Conservation (phyloP, 2,797 vertebrate species). For the Crocodylus rhombifer region DNA sequence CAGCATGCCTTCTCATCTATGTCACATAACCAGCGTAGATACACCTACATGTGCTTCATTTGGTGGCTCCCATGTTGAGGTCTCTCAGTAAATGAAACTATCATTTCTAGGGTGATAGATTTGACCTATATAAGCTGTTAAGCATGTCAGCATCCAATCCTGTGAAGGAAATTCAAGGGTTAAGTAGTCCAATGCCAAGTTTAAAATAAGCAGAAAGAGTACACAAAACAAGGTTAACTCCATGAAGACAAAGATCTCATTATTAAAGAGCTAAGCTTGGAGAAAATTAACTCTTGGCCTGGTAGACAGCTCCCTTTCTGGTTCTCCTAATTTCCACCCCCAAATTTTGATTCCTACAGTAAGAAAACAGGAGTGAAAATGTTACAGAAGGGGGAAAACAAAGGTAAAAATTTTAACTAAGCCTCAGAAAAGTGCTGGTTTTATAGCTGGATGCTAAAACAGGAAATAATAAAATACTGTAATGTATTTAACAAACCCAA, state of each 20-base stretch:
- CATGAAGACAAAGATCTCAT: neutral
- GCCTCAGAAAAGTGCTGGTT: neutral
- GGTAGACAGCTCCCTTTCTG: neutral
- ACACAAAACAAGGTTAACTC: neutral
- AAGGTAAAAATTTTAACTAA: neutral
- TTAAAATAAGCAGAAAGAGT: neutral
- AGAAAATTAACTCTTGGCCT: neutral
- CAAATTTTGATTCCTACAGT: neutral
- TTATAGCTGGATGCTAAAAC: neutral
- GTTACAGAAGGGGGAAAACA: neutral
- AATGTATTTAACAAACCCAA: neutral
- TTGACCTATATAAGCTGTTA: neutral
- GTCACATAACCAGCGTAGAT: too few species aligned
- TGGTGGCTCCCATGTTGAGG: neutral
- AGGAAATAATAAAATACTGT: neutral
- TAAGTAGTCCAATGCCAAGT: neutral
- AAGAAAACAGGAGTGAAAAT: neutral
- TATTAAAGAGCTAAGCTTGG: neutral
- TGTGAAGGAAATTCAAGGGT: neutral
- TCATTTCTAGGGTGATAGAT: neutral
- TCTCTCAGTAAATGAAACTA: neutral
- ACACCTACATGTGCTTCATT: too few species aligned
- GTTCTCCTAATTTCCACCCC: neutral
- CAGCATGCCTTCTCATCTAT: too few species aligned
- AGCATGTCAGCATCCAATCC: neutral